Evolutionary conservation across 2,888 invertebrate genomes (phyloP).

Genomic region (Pyrochroa serraticornis): DNA sequence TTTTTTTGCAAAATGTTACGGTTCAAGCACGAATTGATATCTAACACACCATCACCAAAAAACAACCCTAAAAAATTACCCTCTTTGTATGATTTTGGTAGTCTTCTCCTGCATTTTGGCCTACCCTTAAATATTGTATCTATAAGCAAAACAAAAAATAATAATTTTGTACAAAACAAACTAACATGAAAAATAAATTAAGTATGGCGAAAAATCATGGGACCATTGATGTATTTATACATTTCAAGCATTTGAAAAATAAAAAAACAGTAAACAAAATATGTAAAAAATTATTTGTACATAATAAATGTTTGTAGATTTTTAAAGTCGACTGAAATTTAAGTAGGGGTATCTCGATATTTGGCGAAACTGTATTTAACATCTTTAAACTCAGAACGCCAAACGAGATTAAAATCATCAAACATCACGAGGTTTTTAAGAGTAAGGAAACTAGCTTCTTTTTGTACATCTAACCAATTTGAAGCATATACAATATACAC

Average conservation of each 20-base stretch:
- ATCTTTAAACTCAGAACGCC: too few relatives aligned
- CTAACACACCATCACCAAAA: conserved; percentile 29
- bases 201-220: conserved; percentile 8
- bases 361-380: too few relatives aligned
- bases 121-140: conserved; percentile 62
- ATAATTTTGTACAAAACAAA: neutral
- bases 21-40: conserved; percentile 1
- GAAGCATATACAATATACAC: conserved; percentile 1
- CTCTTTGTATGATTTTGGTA: conserved; percentile 62
- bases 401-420: too few relatives aligned
- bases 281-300: too few relatives aligned
- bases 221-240: conserved; percentile 8
- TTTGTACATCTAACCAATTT: too few relatives aligned
- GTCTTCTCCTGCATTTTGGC: conserved; percentile 59
- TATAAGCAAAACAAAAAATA: conserved; percentile 50
- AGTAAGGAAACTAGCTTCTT: too few relatives aligned
- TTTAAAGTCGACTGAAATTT: too few relatives aligned
- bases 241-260: too few relatives aligned
- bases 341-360: too few relatives aligned
- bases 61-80: conserved; percentile 56
- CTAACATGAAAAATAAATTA: conserved; percentile 15
- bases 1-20: neutral
- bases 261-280: too few relatives aligned
- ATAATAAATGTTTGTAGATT: too few relatives aligned
- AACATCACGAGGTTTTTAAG: too few relatives aligned